Conservation (phyloP, 1,140 invertebrate species). For the Camponotus vicinus region DNA sequence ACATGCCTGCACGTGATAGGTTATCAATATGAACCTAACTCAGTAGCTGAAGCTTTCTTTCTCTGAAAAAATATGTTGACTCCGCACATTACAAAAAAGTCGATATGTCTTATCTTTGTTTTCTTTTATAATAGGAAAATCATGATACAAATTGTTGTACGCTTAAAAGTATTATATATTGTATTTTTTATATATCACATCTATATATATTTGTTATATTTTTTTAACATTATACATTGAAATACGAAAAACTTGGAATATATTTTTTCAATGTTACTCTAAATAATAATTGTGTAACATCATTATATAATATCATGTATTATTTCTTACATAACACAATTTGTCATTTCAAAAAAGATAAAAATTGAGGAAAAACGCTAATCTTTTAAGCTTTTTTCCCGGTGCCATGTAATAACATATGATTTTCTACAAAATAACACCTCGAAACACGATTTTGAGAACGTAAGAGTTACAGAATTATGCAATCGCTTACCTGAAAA, state of each 20-base stretch:
- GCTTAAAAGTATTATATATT: too few relatives aligned
- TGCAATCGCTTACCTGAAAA: slow-evolving; percentile 85
- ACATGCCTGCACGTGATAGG: too few relatives aligned
- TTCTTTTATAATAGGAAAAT: too few relatives aligned
- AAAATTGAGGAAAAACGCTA: background rate
- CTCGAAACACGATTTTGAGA: background rate
- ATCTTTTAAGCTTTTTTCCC: background rate
- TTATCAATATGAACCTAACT: background rate
- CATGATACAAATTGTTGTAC: too few relatives aligned
- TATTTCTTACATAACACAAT: background rate
- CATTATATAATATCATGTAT: background rate
- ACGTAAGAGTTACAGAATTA: slow-evolving; percentile 1
- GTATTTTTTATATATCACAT: too few relatives aligned
- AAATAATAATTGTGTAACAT: background rate
- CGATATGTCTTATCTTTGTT: background rate
- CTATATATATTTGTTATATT: too few relatives aligned
- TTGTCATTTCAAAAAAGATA: background rate
- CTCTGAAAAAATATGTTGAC: background rate
- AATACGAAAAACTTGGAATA: too few relatives aligned
- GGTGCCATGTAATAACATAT: background rate
- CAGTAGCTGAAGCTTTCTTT: background rate
- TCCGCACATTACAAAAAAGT: background rate
- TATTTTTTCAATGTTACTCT: background rate
- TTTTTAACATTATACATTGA: too few relatives aligned
- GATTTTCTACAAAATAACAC: background rate